phyloP scores from a whole-genome alignment of 2,888 invertebrate genomes.

The Xestia ashworthii region DNA sequence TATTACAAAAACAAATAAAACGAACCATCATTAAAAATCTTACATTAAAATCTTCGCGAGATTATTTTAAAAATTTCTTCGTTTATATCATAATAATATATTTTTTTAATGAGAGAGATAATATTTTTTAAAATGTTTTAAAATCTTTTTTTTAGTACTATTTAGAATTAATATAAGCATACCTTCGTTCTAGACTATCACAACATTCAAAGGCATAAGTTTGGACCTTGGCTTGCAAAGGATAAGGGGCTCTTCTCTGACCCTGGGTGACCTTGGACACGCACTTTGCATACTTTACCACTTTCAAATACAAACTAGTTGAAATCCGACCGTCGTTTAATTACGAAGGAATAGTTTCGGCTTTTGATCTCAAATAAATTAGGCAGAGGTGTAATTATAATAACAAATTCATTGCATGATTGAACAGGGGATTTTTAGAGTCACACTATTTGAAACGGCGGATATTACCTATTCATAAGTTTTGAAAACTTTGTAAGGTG shows the following conservation, averaged over 20 bases:
- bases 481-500: not conserved
- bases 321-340: slow-evolving; percentile 6
- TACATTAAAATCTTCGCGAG: slow-evolving; percentile 44
- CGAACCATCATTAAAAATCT: slow-evolving; percentile 36
- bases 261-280: slow-evolving; percentile 24
- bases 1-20: not conserved
- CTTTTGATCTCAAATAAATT: slow-evolving; percentile 11
- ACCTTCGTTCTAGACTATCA: slow-evolving; percentile 81
- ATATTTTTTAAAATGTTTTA: slow-evolving; percentile 58
- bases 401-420: not conserved
- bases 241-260: slow-evolving; percentile 68
- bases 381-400: not conserved
- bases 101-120: slow-evolving; percentile 61
- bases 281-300: slow-evolving; percentile 45
- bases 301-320: slow-evolving; percentile 13
- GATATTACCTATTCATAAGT: not conserved
- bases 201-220: slow-evolving; percentile 89
- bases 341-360: slow-evolving; percentile 2
- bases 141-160: slow-evolving; percentile 62
- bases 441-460: not conserved
- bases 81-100: slow-evolving; percentile 41
- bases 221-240: slow-evolving; percentile 89
- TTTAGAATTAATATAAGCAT: slow-evolving; percentile 74
- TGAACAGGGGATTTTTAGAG: not conserved
- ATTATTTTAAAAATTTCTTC: slow-evolving; percentile 50